Conservation (phyloP, 2,113 vertebrate genomes). For the Indicator indicator region DNA sequence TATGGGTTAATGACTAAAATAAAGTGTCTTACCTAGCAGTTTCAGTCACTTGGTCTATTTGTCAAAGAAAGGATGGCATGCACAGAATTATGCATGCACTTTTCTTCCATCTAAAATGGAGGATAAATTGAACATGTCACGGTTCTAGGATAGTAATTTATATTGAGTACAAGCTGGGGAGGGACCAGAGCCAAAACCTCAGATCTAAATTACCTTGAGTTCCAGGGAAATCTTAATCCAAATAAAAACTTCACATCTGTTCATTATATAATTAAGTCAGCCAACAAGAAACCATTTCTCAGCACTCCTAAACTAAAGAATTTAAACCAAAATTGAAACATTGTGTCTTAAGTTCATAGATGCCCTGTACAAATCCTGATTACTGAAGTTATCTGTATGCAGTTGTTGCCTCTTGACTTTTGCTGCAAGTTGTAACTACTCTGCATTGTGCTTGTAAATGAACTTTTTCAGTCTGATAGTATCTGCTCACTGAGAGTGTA, state of each 20-base stretch:
- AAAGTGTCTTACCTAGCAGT: constrained; percentile 60
- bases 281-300: not conserved
- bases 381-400: not conserved
- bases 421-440: not conserved
- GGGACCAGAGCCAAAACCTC: constrained; percentile 36
- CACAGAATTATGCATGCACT: constrained; percentile 65
- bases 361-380: not conserved
- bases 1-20: constrained; percentile 59
- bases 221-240: constrained; percentile 43
- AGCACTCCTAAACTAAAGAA: not conserved
- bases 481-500: not conserved
- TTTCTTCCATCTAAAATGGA: constrained; percentile 41
- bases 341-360: not conserved
- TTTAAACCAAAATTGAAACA: not conserved
- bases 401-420: not conserved
- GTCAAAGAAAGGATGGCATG: constrained; percentile 42
- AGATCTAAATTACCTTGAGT: constrained; percentile 44
- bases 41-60: constrained; percentile 62
- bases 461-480: not conserved
- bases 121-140: constrained; percentile 55
- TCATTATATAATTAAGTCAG: constrained; percentile 30
- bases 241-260: constrained; percentile 44
- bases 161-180: constrained; percentile 62
- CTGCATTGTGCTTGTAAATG: not conserved
- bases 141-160: constrained; percentile 62